Evolutionary conservation across 2,113 vertebrate genomes (phyloP), one percentile per base, ranked within the genome.

Genomic region (Desmodus rotundus): DNA sequence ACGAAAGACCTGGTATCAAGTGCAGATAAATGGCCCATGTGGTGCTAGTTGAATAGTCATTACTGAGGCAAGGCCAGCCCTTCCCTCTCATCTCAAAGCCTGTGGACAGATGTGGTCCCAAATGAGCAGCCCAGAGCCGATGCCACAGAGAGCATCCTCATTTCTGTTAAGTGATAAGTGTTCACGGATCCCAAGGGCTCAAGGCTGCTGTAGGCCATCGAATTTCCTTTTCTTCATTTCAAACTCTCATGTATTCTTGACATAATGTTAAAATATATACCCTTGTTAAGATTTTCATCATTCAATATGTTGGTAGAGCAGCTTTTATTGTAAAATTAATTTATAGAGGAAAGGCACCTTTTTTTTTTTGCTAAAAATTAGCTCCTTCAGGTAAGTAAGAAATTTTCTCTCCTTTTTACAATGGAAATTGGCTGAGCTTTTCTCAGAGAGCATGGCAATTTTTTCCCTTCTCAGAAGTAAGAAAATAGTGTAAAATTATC

Each of bases 401-500:
- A 38, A 56, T 91, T 73, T 91, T 61, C 47, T 78, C 61, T 77
- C 58, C 17, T 28, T 89, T 93, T 78, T n/a, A 73, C 87, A 77
- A 36, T 67, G 68, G 36, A 91, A 92, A 41, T 77, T 63, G 81
- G 28, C 0, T 0, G n/a, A 94, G 70, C 22, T 7, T 73, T 28
- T 97, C 58, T 96, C 50, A 89, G 93, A 91, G 10, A 92, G 38
- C 78, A 78, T 15, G 50, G 38, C 45, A 78, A 84, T 10, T 38
- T 96, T 87, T 80, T 33, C 45, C 11, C 43, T 67, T 95, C 81
- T 87, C 45, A 84, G 85, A 36, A 65, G 45, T 97, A 92, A 54
- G 38, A 91, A 93, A 94, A 96, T 87, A 84, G 91, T 86, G 26
- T 47, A 58, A 88, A 96, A 36, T 82, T 89, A 87, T 94, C 85